These are phyloP conservation scores for Eidolon dupreanum DNA, from an alignment of 2,797 vertebrate species.

Conservation along the genomic window DNA sequence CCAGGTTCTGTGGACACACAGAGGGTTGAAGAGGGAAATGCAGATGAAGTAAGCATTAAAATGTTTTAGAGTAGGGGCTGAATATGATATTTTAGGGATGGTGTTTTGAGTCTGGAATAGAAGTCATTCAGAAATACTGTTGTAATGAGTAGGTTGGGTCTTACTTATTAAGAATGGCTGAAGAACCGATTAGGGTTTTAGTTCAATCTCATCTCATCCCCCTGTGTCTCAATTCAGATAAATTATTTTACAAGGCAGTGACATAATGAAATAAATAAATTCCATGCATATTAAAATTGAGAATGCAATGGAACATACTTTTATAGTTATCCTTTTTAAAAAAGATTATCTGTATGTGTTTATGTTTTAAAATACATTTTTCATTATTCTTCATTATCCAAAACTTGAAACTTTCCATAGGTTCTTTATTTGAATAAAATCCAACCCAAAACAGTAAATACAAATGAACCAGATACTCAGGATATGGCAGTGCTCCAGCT, in stretches of 20 bases:
- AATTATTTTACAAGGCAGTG: neutral
- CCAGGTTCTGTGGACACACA: neutral
- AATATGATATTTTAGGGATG: neutral
- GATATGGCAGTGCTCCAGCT: neutral
- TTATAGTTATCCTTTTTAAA: neutral
- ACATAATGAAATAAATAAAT: neutral
- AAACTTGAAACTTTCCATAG: neutral
- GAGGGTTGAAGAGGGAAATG: neutral
- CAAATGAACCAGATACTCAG: neutral
- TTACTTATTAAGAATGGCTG: neutral
- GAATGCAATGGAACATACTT: neutral
- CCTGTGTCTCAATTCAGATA: neutral
- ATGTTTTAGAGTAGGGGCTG: neutral
- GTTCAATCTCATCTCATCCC: neutral
- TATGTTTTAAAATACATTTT: neutral
- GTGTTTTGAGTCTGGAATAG: neutral
- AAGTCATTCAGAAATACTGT: constrained; percentile 5
- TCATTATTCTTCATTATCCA: constrained; percentile 12
- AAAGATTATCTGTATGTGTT: neutral
- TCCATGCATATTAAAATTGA: neutral
- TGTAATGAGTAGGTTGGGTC: neutral
- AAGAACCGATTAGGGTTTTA: neutral
- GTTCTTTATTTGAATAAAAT: constrained; percentile 18
- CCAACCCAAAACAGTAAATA: neutral
- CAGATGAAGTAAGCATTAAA: neutral